phyloP scores from a whole-genome alignment of 2,113 vertebrate species.

The Bufo bufo region DNA sequence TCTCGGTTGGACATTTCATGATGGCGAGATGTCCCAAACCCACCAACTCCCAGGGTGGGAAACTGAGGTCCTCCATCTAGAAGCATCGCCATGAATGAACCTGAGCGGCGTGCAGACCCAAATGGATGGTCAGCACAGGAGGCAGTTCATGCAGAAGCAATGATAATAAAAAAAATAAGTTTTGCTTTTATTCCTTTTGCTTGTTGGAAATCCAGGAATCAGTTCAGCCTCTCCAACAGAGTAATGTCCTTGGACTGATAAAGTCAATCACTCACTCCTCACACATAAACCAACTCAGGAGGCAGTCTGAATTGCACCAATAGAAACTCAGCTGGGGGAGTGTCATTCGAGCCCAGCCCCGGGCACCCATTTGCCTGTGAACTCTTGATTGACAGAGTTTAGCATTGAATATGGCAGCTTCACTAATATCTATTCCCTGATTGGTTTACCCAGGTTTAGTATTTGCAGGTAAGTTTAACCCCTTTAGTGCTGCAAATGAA shows the following conservation, averaged over 20 bases:
- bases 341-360: slow-evolving; percentile 78
- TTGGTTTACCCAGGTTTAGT: slow-evolving; percentile 76
- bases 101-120: slow-evolving; percentile 64
- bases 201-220: slow-evolving; percentile 56
- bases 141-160: slow-evolving; percentile 49
- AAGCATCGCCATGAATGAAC: slow-evolving; percentile 90
- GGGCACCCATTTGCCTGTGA: slow-evolving; percentile 77
- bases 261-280: slow-evolving; percentile 93
- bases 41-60: slow-evolving; percentile 92
- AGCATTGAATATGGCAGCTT: slow-evolving; percentile 84
- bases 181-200: slow-evolving; percentile 57
- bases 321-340: slow-evolving; percentile 70
- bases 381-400: slow-evolving; percentile 80
- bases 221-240: slow-evolving; percentile 81
- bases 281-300: slow-evolving; percentile 91
- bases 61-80: slow-evolving; percentile 97
- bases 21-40: slow-evolving; percentile 86
- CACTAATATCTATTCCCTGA: slow-evolving; percentile 75
- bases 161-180: slow-evolving; percentile 43
- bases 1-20: slow-evolving; percentile 89
- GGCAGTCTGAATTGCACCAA: slow-evolving; percentile 84
- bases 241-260: slow-evolving; percentile 96
- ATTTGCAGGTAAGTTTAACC: slow-evolving; percentile 80
- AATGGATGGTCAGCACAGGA: slow-evolving; percentile 52
- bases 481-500: slow-evolving; percentile 31